Evolutionary conservation across 2,797 vertebrate species (phyloP).

Genomic region (Monodelphis domestica): DNA sequence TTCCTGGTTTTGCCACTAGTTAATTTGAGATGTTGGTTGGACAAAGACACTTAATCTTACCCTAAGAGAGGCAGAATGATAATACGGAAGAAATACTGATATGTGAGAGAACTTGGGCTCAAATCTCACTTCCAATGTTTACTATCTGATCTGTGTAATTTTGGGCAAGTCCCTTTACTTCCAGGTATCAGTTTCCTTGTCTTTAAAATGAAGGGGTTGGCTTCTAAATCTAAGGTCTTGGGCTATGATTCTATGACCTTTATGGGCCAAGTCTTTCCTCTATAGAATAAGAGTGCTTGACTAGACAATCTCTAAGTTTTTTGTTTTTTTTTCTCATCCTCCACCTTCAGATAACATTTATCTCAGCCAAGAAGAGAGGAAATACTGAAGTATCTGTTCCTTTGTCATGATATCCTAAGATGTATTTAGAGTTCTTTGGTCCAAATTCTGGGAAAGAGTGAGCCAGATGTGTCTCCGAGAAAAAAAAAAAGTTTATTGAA

Average conservation of each 20-base stretch:
- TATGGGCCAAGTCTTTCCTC: not conserved
- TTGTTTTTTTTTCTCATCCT: not conserved
- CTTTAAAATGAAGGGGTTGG: not conserved
- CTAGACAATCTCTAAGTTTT: not conserved
- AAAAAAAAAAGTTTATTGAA: not conserved
- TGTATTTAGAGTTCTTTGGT: not conserved
- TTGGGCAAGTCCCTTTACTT: not conserved
- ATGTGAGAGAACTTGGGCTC: not conserved
- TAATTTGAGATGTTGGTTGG: not conserved
- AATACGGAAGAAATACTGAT: not conserved
- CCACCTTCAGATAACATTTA: not conserved
- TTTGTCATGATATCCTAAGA: not conserved
- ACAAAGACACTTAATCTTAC: not conserved
- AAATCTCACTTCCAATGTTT: not conserved
- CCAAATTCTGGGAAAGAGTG: not conserved
- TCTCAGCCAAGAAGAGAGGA: not conserved
- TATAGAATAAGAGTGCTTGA: not conserved
- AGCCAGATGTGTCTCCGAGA: not conserved
- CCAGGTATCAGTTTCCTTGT: not conserved
- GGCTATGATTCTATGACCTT: not conserved
- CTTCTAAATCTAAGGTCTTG: not conserved
- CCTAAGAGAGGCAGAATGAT: not conserved
- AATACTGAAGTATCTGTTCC: not conserved
- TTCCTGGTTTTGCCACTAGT: not conserved
- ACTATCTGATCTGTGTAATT: not conserved